These are phyloP conservation scores for Diadromus collaris DNA, from an alignment of 2,888 invertebrate genomes.

Conservation along the genomic window DNA sequence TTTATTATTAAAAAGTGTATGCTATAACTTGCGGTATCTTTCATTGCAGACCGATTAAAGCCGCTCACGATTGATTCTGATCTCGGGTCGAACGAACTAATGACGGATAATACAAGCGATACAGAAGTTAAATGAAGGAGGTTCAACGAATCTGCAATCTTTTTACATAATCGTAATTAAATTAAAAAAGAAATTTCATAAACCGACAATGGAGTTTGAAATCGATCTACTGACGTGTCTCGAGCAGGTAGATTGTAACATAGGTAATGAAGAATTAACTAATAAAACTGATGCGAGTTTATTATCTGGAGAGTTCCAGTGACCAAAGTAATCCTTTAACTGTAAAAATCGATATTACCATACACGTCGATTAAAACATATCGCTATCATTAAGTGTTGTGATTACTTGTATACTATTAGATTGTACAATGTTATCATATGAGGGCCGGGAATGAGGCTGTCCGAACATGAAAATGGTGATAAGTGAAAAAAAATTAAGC, in stretches of 20 bases:
- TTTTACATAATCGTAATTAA: slow-evolving; percentile 7
- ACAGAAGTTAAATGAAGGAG: slow-evolving; percentile 48
- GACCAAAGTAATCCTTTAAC: slow-evolving; percentile 43
- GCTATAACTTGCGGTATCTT: slow-evolving; percentile 31
- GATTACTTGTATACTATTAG: slow-evolving; percentile 24
- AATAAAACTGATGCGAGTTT: slow-evolving; percentile 35
- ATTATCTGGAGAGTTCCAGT: slow-evolving; percentile 43
- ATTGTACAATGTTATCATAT: slow-evolving; percentile 26
- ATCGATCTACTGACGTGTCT: slow-evolving; percentile 3
- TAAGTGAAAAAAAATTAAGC: slow-evolving; percentile 12
- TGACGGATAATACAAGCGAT: slow-evolving; percentile 59
- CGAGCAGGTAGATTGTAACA: slow-evolving; percentile 10
- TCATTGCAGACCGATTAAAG: slow-evolving; percentile 61
- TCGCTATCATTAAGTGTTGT: slow-evolving; percentile 55
- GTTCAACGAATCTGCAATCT: neutral
- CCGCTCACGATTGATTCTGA: slow-evolving; percentile 59
- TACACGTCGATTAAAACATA: slow-evolving; percentile 51
- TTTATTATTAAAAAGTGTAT: slow-evolving; percentile 1
- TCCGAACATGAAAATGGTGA: slow-evolving; percentile 8
- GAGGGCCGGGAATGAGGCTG: neutral
- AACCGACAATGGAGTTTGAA: slow-evolving; percentile 3
- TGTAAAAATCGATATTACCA: slow-evolving; percentile 42
- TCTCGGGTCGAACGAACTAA: slow-evolving; percentile 51
- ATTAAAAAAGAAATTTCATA: neutral
- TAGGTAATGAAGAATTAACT: neutral